phyloP scores from a whole-genome alignment of 2,797 vertebrate genomes.

The Loris lydekkerianus region DNA sequence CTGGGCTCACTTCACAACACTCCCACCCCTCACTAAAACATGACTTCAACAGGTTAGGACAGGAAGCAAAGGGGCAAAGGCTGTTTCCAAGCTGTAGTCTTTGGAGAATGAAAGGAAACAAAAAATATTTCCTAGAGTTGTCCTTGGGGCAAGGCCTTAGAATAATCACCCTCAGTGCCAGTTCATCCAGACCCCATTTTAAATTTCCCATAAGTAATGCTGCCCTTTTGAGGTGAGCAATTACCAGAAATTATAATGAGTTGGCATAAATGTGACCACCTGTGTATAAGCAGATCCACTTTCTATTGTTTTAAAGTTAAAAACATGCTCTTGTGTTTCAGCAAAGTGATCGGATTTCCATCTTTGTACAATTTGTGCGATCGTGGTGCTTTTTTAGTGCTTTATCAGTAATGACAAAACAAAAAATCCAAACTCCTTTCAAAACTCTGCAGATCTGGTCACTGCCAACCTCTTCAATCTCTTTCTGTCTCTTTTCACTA shows the following conservation, averaged over 20 bases:
- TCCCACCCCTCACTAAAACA: constrained; percentile 54
- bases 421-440: not conserved
- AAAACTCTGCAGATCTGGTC: not conserved
- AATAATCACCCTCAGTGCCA: not conserved
- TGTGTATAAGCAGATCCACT: not conserved
- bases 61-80: constrained; percentile 73
- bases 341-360: not conserved
- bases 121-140: constrained; percentile 60
- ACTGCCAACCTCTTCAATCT: not conserved
- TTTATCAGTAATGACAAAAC: not conserved
- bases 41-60: constrained; percentile 7
- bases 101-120: constrained; percentile 73
- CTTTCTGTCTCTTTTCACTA: not conserved
- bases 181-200: not conserved
- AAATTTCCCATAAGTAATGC: constrained; percentile 52
- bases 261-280: not conserved
- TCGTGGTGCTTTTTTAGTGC: not conserved
- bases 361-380: not conserved
- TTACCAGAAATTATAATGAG: constrained; percentile 15
- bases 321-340: not conserved
- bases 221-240: not conserved
- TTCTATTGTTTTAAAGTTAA: constrained; percentile 41
- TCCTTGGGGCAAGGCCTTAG: not conserved
- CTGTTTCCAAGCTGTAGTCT: constrained; percentile 65
- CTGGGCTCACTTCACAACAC: not conserved